Evolutionary conservation across 1,140 invertebrate genomes (phyloP), one percentile per base, ranked within the genome.

Genomic region (Aphis craccivora): DNA sequence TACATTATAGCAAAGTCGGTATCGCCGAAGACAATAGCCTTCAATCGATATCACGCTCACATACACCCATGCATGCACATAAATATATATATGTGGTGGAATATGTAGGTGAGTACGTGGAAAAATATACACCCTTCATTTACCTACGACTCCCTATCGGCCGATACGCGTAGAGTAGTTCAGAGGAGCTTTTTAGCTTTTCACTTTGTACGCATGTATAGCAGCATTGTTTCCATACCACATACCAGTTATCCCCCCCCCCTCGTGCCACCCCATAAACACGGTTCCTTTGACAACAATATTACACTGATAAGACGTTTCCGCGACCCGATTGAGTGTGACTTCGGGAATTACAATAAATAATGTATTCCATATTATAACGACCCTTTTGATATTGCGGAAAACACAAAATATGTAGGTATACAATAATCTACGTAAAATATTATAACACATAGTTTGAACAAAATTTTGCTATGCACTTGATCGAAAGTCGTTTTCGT

Each of bases 151-250:
- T 87, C 43, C 18, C 18, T 48, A 48, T 83, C 35, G 81, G 37
- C 81, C 81, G 23, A 35, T 23, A 83, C 81, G 37, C 48, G 48
- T 51, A 51, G 55, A 55, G 37, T 91, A 55, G 37, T 91, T 91
- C 40, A 55, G 40, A 76, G 25, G 30, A 45, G 90, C 90, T 91
- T 81, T 91, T 91, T 48, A 76, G 35, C 67, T 91, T 91, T 91
- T 91, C 90, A 48, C 67, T 91, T 76, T 91, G 48, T 81, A 37
- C 53, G 22, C 7, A 0, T 20, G 87, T 37, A 37, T 51, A 23
- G 51, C n/a, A 37, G 6, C 22, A 91, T 51, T 91, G 90, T 91
- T 91, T 40, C 60, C 90, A n/a, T 0, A 30, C 23, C 14, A 43
- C n/a, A 11, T 83, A 9, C 37, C 48, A 51, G 18, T 51, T 14